Evolutionary conservation across 1,140 invertebrate genomes (phyloP), one percentile per base, ranked within the genome.

Genomic region (Saccostrea glomerata): DNA sequence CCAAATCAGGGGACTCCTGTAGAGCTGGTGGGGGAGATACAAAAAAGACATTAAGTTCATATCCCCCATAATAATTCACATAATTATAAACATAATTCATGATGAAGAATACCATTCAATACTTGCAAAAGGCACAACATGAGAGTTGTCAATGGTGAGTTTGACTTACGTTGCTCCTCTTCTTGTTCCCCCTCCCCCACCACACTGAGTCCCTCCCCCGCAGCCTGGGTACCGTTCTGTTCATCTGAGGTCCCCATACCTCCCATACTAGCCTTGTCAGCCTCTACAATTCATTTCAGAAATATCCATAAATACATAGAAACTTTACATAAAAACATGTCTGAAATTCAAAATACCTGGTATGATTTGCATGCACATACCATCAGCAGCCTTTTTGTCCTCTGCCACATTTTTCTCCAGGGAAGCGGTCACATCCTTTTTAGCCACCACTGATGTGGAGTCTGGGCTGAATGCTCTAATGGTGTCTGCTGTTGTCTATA

Each of bases 401-500:
- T 36, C 54, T 15, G 20, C 66, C 63, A 15, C 73, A 55, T 47
- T 88, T 86, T 88, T 90, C 82, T 84, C 86, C 77, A 83, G 73
- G 17, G 63, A 82, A 60, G 23, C 56, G 15, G 47, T 30, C n/a
- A 73, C 20, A 55, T 92, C 90, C 25, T 92, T 91, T 47, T 85
- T 84, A 15, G 56, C 85, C 58, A 87, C 63, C 12, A 85, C 87
- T 58, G 88, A 89, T 15, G 88, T 83, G 7, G 92, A 93, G 54
- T 91, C 92, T 47, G 91, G 91, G 86, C 91, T 93, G 40, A 89
- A 86, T 66, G 87, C 87, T 55, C 91, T 82, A 86, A 91, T 86
- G 30, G 92, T 92, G 23, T 91, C 92, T 66, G 90, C 88, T 25
- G 88, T 91, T 11, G 92, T 93, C 92, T 92, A 85, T 20, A 82